Evolutionary conservation across 2,888 invertebrate species (phyloP), one percentile per base, ranked within the genome.

Genomic region (Torymus tubicola): DNA sequence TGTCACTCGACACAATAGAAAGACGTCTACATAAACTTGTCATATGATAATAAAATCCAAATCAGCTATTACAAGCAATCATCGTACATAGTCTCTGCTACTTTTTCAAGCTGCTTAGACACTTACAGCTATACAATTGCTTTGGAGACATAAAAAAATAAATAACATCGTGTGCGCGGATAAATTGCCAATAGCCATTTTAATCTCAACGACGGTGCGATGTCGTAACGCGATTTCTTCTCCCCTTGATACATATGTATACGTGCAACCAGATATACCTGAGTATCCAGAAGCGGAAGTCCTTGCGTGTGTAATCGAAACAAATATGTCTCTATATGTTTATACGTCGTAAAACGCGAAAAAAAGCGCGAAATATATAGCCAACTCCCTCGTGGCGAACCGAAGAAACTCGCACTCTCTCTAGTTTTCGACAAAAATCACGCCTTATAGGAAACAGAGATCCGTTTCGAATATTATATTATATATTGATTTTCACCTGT

Each of bases 401-500:
- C 16, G 52, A 74, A 67, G 57, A 67, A 67, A 60, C 58, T 8
- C 24, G n/a, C 21, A n/a, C n/a, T 21, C n/a, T 5, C n/a, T 10
- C 2, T 53, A 3, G 14, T 14, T 55, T 8, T n/a, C 42, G 1
- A 42, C 42, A 42, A 42, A 42, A 42, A 42, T 42, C 42, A 8
- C 8, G 42, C 42, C 5, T 42, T 42, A 42, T 42, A 42, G 42
- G 42, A 42, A 42, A 8, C 42, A 18, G 10, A 75, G 61, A 75
- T 68, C 53, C 61, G 18, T 75, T 68, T 67, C 50, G 31, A 31
- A 61, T 42, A 14, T 12, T 12, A 57, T 53, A 13, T 75, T 42
- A 42, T 8, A 55, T 76, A 71, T 78, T 50, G 61, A 77, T 77
- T 77, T 77, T 64, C 21, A 64, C 50, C 57, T n/a, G 64, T n/a